phyloP scores from a whole-genome alignment of 2,113 vertebrate genomes.

The Bagarius yarrelli region DNA sequence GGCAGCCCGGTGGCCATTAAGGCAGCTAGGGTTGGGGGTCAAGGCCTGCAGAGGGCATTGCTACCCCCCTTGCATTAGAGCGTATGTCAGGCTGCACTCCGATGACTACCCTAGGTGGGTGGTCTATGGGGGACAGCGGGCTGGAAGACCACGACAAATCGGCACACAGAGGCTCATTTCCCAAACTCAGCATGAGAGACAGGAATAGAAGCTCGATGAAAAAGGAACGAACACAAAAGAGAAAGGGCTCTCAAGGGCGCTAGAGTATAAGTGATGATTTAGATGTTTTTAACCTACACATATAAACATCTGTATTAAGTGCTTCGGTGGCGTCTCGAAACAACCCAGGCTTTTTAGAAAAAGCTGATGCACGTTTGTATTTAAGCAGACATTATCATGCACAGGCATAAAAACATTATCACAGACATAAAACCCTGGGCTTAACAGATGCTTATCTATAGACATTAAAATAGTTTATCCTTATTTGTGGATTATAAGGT shows the following conservation, averaged over 20 bases:
- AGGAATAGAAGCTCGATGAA: constrained; percentile 41
- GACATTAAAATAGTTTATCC: background rate
- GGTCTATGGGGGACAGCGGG: constrained; percentile 50
- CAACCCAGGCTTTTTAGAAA: constrained; percentile 11
- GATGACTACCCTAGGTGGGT: constrained; percentile 49
- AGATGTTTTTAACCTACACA: constrained; percentile 13
- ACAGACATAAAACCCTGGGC: constrained; percentile 11
- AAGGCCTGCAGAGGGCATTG: constrained; percentile 47
- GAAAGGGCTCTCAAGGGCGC: constrained; percentile 45
- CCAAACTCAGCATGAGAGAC: constrained; percentile 51
- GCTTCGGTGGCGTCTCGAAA: background rate
- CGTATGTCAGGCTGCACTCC: constrained; percentile 32
- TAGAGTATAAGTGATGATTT: constrained; percentile 33
- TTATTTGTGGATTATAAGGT: constrained; percentile 10
- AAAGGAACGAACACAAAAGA: constrained; percentile 35
- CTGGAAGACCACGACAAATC: constrained; percentile 54
- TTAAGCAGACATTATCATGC: constrained; percentile 8
- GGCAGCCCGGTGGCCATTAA: constrained; percentile 53
- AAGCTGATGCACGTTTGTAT: background rate
- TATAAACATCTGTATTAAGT: constrained; percentile 1
- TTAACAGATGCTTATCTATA: background rate
- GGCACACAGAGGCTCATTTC: constrained; percentile 59
- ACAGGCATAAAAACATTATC: background rate
- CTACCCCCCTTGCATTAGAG: constrained; percentile 52
- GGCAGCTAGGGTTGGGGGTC: constrained; percentile 52